A percentile compares a stretch with the other conserved stretches of the same genome.
These are phyloP conservation scores for Clangula hyemalis DNA, from an alignment of 2,797 vertebrate genomes.

Conservation along the genomic window DNA sequence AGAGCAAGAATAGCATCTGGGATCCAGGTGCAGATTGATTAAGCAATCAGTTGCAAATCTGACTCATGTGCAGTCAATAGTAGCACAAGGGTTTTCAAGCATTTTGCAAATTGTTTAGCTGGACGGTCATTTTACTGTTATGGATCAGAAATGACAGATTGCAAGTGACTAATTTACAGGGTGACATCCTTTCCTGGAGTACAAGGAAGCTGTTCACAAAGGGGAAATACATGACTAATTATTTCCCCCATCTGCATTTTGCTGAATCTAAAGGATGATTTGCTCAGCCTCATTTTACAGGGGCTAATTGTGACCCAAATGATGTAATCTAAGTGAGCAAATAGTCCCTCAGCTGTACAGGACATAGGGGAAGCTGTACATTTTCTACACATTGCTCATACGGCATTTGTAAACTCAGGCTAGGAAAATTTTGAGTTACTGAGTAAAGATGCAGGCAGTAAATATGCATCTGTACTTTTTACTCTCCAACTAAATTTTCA, in stretches of 20 bases:
- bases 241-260: slow-evolving; percentile 38
- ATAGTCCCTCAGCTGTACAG: background rate
- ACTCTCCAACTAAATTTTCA: background rate
- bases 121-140: background rate
- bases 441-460: background rate
- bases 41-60: slow-evolving; percentile 30
- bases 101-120: slow-evolving; percentile 9
- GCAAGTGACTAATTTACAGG: slow-evolving; percentile 38
- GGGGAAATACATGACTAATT: slow-evolving; percentile 44
- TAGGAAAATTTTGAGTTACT: background rate
- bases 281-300: background rate
- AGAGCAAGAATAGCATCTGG: background rate
- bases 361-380: background rate
- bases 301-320: slow-evolving; percentile 31
- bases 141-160: slow-evolving; percentile 53
- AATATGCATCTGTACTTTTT: background rate
- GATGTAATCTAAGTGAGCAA: background rate
- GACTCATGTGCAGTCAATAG: slow-evolving; percentile 35
- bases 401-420: background rate
- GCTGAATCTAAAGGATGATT: slow-evolving; percentile 11
- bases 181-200: slow-evolving; percentile 5
- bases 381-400: background rate
- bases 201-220: slow-evolving; percentile 32
- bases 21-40: slow-evolving; percentile 13
- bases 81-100: background rate